A percentile compares a stretch with the other conserved stretches of the same genome.
phyloP scores from a whole-genome alignment of 1,140 invertebrate genomes.

The Ctenoplectra terminalis region DNA sequence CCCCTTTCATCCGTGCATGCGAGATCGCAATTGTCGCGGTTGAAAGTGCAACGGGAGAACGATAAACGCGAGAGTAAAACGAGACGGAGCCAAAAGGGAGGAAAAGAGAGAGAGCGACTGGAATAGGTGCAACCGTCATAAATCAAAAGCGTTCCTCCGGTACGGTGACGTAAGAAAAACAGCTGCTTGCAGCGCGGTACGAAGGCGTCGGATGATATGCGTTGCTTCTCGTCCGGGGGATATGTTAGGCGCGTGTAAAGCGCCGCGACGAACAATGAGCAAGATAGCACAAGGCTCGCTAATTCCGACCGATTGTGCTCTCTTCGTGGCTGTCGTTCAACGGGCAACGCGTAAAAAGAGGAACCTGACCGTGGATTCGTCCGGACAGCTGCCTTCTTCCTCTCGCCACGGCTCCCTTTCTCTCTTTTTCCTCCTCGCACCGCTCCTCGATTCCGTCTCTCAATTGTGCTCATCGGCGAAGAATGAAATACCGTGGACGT shows the following conservation, averaged over 20 bases:
- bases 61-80: background rate
- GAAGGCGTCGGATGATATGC: slow-evolving; percentile 61
- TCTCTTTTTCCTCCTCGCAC: background rate
- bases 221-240: slow-evolving; percentile 19
- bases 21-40: slow-evolving; percentile 65
- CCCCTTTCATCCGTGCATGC: slow-evolving; percentile 54
- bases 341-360: slow-evolving; percentile 48
- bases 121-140: slow-evolving; percentile 58
- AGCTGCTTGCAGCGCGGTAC: slow-evolving; percentile 61
- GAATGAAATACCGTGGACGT: background rate
- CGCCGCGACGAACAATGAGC: slow-evolving; percentile 65
- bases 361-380: slow-evolving; percentile 53
- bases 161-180: slow-evolving; percentile 72
- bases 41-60: background rate
- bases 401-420: background rate
- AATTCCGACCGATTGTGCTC: slow-evolving; percentile 75
- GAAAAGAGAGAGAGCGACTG: background rate
- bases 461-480: slow-evolving; percentile 30
- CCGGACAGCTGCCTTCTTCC: slow-evolving; percentile 55
- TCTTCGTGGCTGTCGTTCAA: slow-evolving; percentile 68
- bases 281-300: slow-evolving; percentile 72
- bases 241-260: slow-evolving; percentile 42
- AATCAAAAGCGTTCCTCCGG: slow-evolving; percentile 68
- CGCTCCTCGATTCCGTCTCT: background rate
- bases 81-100: background rate